Base-by-base conservation (phyloP, 1,140 invertebrate species). In the Ceratoteleas bidentatus region DNA sequence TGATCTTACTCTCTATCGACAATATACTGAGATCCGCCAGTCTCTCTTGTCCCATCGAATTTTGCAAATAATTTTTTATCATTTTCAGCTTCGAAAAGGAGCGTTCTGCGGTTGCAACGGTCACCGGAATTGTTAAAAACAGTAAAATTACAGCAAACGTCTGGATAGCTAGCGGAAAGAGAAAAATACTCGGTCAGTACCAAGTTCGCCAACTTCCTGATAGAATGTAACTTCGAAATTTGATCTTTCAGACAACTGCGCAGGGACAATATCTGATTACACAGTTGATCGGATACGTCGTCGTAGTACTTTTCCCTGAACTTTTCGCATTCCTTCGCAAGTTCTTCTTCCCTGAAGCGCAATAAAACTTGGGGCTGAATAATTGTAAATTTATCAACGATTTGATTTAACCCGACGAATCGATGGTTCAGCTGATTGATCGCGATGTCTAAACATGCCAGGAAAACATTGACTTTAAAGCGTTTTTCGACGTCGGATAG, bases 61-160 rank as follows among this genome's bases (percentile, higher is more conserved):
- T 84, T 70, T 66, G 33, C 45, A 83, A 47, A 64, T 81, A 84
- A 56, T 84, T 84, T 73, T 80, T 70, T 45, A 81, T 81, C n/a
- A 81, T 64, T 52, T 81, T 84, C 10, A 84, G 49, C 78, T 81
- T 81, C 15, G 73, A 81, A 54, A 69, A 84, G 13, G 77, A 77
- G 0, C 74, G 66, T 69, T 84, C 69, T 40, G 82, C 77, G 11
- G 61, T 61, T 13, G 72, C 77, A 57, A 81, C 78, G 11, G 69
- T 81, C 8, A 81, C 68, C 0, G 73, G 74, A 74, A 81, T 73
- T 14, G 73, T 84, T 45, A 81, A 60, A 45, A 81, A 73, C 3
- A 84, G 14, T 14, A 81, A 32, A 36, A 75, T 45, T 10, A 66
- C 50, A 43, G 49, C 43, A 69, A 0, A 75, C 60, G 13, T 81